These are phyloP conservation scores for Nebria brevicollis DNA, from an alignment of 2,888 invertebrate species.

Conservation along the genomic window DNA sequence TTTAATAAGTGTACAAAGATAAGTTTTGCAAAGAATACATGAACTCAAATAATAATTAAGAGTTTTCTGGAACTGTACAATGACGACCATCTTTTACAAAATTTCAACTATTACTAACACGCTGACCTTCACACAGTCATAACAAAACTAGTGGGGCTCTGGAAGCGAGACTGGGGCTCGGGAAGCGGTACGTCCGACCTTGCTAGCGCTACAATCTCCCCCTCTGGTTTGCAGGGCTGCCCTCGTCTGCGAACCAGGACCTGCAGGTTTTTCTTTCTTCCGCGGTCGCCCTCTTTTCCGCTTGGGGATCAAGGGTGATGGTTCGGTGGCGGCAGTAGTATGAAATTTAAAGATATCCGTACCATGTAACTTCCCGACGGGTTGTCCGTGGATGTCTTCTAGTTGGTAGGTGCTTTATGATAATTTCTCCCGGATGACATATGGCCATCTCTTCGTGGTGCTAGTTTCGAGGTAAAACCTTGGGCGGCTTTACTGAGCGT, in stretches of 20 bases:
- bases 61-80: too few species aligned
- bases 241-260: constrained; percentile 5
- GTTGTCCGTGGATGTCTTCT: background rate
- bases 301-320: background rate
- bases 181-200: too few species aligned
- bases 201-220: background rate
- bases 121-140: too few species aligned
- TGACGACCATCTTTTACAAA: too few species aligned
- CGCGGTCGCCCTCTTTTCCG: background rate
- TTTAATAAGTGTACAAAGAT: too few species aligned
- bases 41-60: too few species aligned
- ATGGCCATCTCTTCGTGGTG: constrained; percentile 52
- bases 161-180: too few species aligned
- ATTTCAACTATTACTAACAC: too few species aligned
- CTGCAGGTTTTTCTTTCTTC: background rate
- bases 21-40: too few species aligned
- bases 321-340: background rate
- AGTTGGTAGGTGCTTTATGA: background rate
- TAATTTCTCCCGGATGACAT: constrained; percentile 35
- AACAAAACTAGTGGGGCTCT: too few species aligned
- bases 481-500: constrained; percentile 44
- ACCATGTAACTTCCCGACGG: background rate
- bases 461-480: constrained; percentile 50
- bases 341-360: background rate
- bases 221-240: background rate